phyloP scores from a whole-genome alignment of 2,888 invertebrate genomes.

The Caenorhabditis zanzibari region DNA sequence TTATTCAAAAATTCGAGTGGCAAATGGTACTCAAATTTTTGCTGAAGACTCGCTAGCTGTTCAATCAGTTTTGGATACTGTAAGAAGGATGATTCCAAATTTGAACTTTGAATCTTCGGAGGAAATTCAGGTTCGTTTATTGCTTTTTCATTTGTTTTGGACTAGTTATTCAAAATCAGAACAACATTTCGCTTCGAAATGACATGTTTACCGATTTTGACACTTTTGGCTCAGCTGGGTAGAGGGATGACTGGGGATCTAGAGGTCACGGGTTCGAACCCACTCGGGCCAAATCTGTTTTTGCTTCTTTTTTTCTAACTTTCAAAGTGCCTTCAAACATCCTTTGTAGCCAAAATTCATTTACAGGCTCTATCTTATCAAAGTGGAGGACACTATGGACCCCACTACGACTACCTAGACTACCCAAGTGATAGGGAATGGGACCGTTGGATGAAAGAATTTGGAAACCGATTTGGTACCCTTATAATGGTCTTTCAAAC shows the following conservation, averaged over 20 bases:
- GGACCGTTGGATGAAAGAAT: slow-evolving; percentile 63
- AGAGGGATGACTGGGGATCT: no score
- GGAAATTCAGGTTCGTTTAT: slow-evolving; percentile 6
- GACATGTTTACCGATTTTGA: no score
- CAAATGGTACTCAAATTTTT: slow-evolving; percentile 35
- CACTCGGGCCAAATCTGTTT: no score
- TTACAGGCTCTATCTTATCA: slow-evolving; percentile 71
- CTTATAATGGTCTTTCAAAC: slow-evolving; percentile 69
- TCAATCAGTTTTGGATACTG: not conserved
- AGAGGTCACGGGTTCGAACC: no score
- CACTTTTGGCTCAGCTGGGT: no score
- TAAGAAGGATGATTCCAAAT: not conserved
- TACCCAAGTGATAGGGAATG: slow-evolving; percentile 19
- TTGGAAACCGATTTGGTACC: slow-evolving; percentile 77
- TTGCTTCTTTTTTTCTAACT: no score
- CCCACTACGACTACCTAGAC: slow-evolving; percentile 71
- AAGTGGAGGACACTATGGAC: slow-evolving; percentile 76
- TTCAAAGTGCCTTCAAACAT: no score
- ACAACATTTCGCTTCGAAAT: no score
- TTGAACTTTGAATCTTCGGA: slow-evolving; percentile 28
- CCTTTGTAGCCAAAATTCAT: no score
- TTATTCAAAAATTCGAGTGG: slow-evolving; percentile 18
- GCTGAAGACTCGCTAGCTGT: slow-evolving; percentile 1
- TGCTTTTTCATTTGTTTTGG: no score
- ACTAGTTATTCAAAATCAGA: no score